Base-by-base conservation (phyloP, 2,113 vertebrate genomes). In the Thomomys bottae region DNA sequence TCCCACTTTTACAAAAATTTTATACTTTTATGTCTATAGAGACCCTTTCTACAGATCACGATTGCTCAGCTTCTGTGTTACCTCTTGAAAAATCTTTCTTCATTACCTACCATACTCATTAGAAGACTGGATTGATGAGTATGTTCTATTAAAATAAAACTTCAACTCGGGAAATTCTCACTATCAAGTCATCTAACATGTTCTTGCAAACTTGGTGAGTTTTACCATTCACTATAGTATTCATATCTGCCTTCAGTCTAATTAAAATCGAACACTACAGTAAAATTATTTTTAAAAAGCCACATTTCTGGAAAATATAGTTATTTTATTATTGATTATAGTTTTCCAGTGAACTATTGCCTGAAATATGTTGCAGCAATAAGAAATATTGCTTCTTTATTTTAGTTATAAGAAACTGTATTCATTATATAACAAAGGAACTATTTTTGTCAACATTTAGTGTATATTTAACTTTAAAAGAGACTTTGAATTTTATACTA, bases 291-390 rank as follows among this genome's bases (percentile, higher is more conserved):
- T n/a, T n/a, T n/a, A n/a, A n/a, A 54, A 12, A 91, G 14, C 10
- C 66, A 59, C 2, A 49, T 70, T 85, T 89, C 36, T 45, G 12
- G 4, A 72, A 30, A 63, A 80, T 91, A 34, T 36, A 72, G 8
- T 89, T 54, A 54, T 85, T 89, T 40, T 45, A 73, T 81, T 91
- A 73, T 45, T 72, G 30, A 59, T 84, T 91, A 34, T 36, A 72
- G 5, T 89, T 68, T 28, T 71, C 24, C 34, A 84, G 2, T 59
- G 18, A 89, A 76, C 42, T 84, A 30, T 38, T 73, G 83, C 18
- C 40, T n/a, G 15, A 73, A 28, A 1, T 34, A 49, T 73, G 0
- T 38, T 84, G 10, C 32, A 61, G 3, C 2, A 76, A 34, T 76
- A 66, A 23, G 3, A 23, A 89, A 84, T 71, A 57, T 38, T 64